Percentiles rank a stretch among this genome's conserved stretches.
Conservation (phyloP, 2,888 invertebrate genomes). For the Megamerina dolium region DNA sequence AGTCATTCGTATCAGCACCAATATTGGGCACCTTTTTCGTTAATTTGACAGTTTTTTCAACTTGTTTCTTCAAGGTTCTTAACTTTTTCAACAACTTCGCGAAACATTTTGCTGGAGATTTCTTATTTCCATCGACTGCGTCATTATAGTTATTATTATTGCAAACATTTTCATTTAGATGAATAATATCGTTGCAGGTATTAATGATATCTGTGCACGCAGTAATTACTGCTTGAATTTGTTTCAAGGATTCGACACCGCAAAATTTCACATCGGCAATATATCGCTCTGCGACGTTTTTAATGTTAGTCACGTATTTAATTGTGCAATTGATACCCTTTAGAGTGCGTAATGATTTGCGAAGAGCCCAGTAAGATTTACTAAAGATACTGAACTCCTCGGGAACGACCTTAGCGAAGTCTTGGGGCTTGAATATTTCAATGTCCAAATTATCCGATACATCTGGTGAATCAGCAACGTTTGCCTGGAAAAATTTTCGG, state of each 20-base stretch:
- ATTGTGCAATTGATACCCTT: conserved; percentile 36
- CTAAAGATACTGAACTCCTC: conserved; percentile 13
- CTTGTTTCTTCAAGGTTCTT: conserved; percentile 21
- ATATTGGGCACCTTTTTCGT: conserved; percentile 27
- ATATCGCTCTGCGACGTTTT: conserved; percentile 23
- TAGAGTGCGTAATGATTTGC: conserved; percentile 20
- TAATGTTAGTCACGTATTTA: conserved; percentile 26
- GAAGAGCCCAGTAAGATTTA: conserved; percentile 17
- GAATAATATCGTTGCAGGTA: conserved; percentile 24
- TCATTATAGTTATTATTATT: conserved; percentile 11
- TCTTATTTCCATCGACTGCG: conserved; percentile 13
- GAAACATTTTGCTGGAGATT: conserved; percentile 19
- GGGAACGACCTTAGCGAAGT: conserved; percentile 3
- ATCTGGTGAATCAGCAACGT: background rate
- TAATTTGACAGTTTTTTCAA: conserved; percentile 16
- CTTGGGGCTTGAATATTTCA: conserved; percentile 3
- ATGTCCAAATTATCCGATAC: background rate
- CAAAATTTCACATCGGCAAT: conserved; percentile 22
- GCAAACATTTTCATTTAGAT: conserved; percentile 25
- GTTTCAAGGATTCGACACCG: conserved; percentile 23
- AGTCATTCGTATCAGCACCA: conserved; percentile 15
- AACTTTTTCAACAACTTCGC: conserved; percentile 20
- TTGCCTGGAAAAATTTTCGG: background rate
- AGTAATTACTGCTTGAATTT: conserved; percentile 27
- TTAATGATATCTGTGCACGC: conserved; percentile 24